Evolutionary conservation across 2,113 vertebrate species (phyloP).

Genomic region (Mastomys natalensis): DNA sequence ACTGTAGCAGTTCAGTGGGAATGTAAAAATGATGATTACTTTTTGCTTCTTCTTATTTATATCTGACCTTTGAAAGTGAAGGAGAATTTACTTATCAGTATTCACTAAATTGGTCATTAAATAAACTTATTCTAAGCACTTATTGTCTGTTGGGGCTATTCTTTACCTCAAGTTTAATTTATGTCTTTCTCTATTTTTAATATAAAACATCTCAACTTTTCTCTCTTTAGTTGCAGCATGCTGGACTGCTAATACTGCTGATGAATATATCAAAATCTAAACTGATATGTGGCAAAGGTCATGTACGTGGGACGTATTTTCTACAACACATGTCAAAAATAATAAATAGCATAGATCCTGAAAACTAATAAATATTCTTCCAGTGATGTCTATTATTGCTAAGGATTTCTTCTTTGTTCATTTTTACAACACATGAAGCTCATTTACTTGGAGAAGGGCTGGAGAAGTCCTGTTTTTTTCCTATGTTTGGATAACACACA

Average conservation of each 20-base stretch:
- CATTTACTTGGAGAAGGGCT: too few species aligned
- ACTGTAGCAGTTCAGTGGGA: neutral
- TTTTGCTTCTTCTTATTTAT: conserved; percentile 36
- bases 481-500: neutral
- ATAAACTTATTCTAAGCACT: neutral
- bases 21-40: conserved; percentile 23
- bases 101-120: conserved; percentile 7
- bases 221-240: neutral
- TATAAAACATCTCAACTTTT: neutral
- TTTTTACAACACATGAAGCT: neutral
- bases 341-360: neutral
- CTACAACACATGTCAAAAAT: neutral
- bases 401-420: neutral
- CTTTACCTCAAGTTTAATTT: neutral
- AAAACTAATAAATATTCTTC: neutral
- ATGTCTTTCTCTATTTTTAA: neutral
- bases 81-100: neutral
- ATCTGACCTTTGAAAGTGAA: conserved; percentile 13
- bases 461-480: too few species aligned
- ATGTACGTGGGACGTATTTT: neutral
- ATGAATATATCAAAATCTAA: neutral
- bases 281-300: neutral
- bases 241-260: neutral
- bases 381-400: neutral
- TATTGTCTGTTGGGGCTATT: neutral